Evolutionary conservation across 2,113 vertebrate species (phyloP).

Genomic region (Scatophagus argus): DNA sequence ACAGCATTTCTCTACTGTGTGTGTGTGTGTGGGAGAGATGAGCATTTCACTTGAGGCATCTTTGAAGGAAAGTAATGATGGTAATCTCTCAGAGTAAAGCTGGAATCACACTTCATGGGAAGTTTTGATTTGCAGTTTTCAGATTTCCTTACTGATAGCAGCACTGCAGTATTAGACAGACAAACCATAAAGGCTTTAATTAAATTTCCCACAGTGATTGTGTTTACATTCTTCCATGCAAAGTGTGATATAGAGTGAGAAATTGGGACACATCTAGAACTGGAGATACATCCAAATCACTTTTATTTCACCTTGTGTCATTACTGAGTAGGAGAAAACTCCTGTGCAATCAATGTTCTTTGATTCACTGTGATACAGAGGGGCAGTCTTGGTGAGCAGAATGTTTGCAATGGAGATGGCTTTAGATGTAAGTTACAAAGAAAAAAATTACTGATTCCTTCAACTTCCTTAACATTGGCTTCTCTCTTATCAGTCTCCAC

Average conservation of each 20-base stretch:
- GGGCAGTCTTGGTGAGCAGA: neutral
- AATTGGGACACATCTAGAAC: neutral
- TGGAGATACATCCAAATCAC: neutral
- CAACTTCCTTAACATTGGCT: neutral
- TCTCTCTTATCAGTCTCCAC: neutral
- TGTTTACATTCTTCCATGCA: neutral
- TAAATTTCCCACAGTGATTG: neutral
- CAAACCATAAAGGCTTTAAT: neutral
- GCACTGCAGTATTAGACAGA: neutral
- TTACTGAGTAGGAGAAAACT: neutral
- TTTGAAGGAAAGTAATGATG: constrained; percentile 39
- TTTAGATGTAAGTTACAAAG: neutral
- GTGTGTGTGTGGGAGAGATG: constrained; percentile 39
- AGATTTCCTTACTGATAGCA: neutral
- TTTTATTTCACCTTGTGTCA: neutral
- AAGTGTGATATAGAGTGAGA: neutral
- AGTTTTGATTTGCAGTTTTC: neutral
- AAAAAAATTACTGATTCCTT: neutral
- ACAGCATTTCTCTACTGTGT: constrained; percentile 1
- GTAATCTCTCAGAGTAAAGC: constrained; percentile 6
- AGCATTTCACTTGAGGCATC: constrained; percentile 31
- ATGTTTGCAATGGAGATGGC: neutral
- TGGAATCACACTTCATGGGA: neutral
- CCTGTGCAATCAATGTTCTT: neutral
- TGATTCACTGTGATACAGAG: neutral